Evolutionary conservation across 2,113 vertebrate genomes (phyloP).

Genomic region (Heteronetta atricapilla): DNA sequence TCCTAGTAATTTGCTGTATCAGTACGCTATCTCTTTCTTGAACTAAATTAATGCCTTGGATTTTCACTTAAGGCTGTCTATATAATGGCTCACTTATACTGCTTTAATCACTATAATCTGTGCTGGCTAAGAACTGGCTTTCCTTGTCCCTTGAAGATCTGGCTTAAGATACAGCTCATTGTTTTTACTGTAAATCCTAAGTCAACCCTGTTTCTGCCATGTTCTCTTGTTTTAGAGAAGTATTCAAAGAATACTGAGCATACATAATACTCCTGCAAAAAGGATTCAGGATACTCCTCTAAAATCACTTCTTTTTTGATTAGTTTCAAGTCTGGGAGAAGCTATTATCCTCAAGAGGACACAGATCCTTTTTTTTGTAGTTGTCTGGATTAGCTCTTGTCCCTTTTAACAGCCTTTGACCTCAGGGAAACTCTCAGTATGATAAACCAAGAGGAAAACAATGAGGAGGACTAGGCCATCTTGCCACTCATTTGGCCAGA

Average conservation of each 20-base stretch:
- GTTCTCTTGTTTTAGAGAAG: neutral
- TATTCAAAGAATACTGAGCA: neutral
- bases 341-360: neutral
- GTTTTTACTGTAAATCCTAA: neutral
- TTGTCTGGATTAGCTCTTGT: neutral
- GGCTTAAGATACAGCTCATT: neutral
- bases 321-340: neutral
- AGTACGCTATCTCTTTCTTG: neutral
- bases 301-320: neutral
- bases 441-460: neutral
- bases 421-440: neutral
- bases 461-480: neutral
- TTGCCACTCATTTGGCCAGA: neutral
- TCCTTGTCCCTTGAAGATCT: neutral
- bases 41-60: neutral
- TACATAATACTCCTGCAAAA: neutral
- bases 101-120: neutral
- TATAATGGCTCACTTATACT: neutral
- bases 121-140: neutral
- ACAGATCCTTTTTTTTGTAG: neutral
- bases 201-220: neutral
- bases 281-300: neutral
- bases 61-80: neutral
- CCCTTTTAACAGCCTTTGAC: neutral
- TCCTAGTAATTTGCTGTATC: neutral